Percentiles rank a stretch among this genome's conserved stretches.
Conservation (phyloP, 92 coral and sea anemone species). For the Plumapathes pennacea region DNA sequence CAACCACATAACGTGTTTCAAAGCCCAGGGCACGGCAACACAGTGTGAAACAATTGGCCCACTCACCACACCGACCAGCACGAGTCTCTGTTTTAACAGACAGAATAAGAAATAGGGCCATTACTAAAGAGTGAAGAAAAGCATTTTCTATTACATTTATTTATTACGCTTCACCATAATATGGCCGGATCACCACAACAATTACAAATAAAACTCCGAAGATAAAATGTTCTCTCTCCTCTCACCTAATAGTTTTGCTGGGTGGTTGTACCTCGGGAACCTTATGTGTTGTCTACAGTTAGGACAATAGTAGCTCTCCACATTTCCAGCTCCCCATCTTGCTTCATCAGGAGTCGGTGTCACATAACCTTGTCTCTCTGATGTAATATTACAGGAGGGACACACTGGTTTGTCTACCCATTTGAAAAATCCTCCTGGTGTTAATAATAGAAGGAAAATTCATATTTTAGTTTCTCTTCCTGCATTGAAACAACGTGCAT, state of each 20-base stretch:
- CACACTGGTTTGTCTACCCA: conserved; percentile 88
- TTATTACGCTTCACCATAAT: too few species aligned
- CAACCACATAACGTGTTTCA: conserved; percentile 85
- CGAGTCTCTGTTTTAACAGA: conserved; percentile 71
- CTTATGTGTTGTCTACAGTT: conserved; percentile 68
- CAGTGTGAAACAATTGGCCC: conserved; percentile 96
- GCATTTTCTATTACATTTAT: too few species aligned
- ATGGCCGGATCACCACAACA: too few species aligned
- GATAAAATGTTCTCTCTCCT: too few species aligned
- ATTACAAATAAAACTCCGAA: too few species aligned
- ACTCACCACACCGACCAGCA: conserved; percentile 96
- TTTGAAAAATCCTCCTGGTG: conserved; percentile 60
- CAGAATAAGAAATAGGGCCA: too few species aligned
- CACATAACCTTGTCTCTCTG: conserved; percentile 47
- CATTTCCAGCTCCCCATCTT: conserved; percentile 83
- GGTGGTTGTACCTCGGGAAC: conserved; percentile 97
- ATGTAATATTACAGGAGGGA: conserved; percentile 57
- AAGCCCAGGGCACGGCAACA: conserved; percentile 81
- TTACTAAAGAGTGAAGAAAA: too few species aligned
- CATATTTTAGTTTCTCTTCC: too few species aligned
- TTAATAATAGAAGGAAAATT: too few species aligned
- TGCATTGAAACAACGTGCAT: too few species aligned
- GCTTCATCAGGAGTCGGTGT: conserved; percentile 80
- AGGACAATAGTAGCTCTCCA: conserved; percentile 82
- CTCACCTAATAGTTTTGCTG: conserved; percentile 88